Percentiles rank a stretch among this genome's conserved stretches.
phyloP scores from a whole-genome alignment of 2,888 invertebrate species.

The Carterocephalus palaemon region DNA sequence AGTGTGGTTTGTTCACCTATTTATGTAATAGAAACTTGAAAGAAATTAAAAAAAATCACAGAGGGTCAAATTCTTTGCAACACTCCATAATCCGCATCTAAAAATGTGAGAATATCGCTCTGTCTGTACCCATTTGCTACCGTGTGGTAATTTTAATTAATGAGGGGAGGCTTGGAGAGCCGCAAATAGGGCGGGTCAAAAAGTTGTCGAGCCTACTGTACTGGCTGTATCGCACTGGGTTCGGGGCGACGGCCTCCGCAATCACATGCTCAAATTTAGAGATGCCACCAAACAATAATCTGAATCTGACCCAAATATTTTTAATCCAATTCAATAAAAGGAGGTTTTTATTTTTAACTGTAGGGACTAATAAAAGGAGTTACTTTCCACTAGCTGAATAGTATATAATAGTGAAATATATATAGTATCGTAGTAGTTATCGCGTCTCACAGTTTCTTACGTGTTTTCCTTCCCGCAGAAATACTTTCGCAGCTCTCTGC shows the following conservation, averaged over 20 bases:
- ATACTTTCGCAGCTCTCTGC: too few species aligned
- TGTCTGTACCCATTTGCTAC: neutral
- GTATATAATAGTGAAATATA: too few species aligned
- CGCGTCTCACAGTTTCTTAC: too few species aligned
- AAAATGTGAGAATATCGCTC: neutral
- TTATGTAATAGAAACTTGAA: too few species aligned
- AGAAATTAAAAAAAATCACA: too few species aligned
- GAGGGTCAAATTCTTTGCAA: too few species aligned
- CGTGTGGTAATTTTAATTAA: conserved; percentile 19
- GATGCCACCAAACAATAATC: conserved; percentile 42
- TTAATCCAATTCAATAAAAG: conserved; percentile 44
- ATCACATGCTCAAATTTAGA: conserved; percentile 62
- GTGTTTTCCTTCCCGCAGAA: too few species aligned
- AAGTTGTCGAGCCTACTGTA: conserved; percentile 47
- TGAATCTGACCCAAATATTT: conserved; percentile 58
- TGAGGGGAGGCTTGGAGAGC: conserved; percentile 19
- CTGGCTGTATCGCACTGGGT: conserved; percentile 46
- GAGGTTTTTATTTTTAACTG: neutral
- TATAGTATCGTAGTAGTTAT: too few species aligned
- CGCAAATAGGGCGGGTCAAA: conserved; percentile 45
- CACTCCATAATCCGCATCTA: too few species aligned
- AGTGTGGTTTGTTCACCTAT: too few species aligned
- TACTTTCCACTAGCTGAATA: too few species aligned
- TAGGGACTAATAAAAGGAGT: too few species aligned
- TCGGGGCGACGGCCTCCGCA: conserved; percentile 38